Evolutionary conservation across 2,888 invertebrate species (phyloP), one percentile per base, ranked within the genome.

Genomic region (Thereva nobilitata): DNA sequence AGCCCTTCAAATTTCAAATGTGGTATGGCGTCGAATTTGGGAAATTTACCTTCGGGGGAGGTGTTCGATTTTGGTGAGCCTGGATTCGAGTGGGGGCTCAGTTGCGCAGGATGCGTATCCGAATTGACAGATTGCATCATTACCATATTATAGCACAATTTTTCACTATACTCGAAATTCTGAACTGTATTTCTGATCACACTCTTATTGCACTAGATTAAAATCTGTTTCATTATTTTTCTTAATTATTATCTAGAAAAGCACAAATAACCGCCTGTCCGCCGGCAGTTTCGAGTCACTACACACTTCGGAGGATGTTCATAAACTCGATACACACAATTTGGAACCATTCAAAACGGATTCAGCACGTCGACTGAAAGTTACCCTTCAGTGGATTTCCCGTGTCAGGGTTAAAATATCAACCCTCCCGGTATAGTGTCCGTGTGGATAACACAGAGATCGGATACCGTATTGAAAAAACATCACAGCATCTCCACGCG

Each of bases 61-160:
- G 78, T 76, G 59, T 79, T 80, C 3, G 80, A 79, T 64, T 78
- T 79, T 59, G 81, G 81, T 4, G 81, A 81, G 52, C 77, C 78
- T 2, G 81, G 80, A 71, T 76, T 77, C 4, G 80, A 80, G 45
- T 78, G 77, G 54, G 81, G 81, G 73, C 80, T 80, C 73, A 80
- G 72, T 54, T 79, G 76, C 49, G 75, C 75, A 71, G 76, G 73
- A 70, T 76, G 73, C 44, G 75, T 71, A 70, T 76, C 76, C 70
- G 73, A 72, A 74, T 76, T 75, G 71, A 76, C 72, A 70, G 81
- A 78, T 71, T 80, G 81, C 74, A 81, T 74, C 81, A 81, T 81
- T 76, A 81, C 81, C 81, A 81, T 81, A 73, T 66, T 70, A 70
- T 42, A 23, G 56, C 50, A n/a, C n/a, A 23, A 35, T 35, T 55